A percentile compares a stretch with the other conserved stretches of the same genome.
These are phyloP conservation scores for Semnornis frantzii DNA, from an alignment of 2,113 vertebrate genomes.

Conservation along the genomic window DNA sequence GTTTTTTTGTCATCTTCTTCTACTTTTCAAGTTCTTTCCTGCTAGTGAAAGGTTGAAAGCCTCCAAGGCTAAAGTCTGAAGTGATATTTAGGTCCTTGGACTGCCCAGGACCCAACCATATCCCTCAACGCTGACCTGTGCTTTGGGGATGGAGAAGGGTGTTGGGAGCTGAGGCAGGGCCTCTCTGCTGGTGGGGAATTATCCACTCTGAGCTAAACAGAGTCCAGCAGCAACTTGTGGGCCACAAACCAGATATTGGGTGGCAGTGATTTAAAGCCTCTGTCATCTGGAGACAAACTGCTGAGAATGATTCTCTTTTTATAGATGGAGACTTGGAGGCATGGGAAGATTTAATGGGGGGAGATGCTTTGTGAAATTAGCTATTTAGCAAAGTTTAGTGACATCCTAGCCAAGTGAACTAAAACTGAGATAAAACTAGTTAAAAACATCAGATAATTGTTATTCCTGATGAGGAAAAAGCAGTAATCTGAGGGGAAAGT, in stretches of 20 bases:
- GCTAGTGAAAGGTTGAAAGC: neutral
- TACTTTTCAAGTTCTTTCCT: neutral
- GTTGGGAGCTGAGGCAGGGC: neutral
- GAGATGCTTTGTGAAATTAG: neutral
- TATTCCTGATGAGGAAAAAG: neutral
- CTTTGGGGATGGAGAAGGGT: neutral
- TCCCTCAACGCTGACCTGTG: fast-evolving
- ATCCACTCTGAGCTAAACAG: neutral
- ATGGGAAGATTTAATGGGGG: neutral
- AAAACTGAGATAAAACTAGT: neutral
- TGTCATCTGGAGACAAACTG: slow-evolving; percentile 11
- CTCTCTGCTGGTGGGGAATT: neutral
- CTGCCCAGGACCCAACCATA: neutral
- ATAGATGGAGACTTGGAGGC: neutral
- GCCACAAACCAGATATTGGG: neutral
- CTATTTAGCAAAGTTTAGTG: slow-evolving; percentile 9
- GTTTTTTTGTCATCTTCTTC: neutral
- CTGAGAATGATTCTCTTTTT: slow-evolving; percentile 17
- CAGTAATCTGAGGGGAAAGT: neutral
- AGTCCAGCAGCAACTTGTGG: neutral
- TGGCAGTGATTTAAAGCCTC: slow-evolving; percentile 38
- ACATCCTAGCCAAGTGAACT: neutral
- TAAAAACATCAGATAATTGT: neutral
- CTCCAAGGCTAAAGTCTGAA: neutral
- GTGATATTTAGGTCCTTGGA: neutral